A percentile compares a stretch with the other conserved stretches of the same genome.
Conservation (phyloP, 2,888 invertebrate species). For the Odontothrips loti region DNA sequence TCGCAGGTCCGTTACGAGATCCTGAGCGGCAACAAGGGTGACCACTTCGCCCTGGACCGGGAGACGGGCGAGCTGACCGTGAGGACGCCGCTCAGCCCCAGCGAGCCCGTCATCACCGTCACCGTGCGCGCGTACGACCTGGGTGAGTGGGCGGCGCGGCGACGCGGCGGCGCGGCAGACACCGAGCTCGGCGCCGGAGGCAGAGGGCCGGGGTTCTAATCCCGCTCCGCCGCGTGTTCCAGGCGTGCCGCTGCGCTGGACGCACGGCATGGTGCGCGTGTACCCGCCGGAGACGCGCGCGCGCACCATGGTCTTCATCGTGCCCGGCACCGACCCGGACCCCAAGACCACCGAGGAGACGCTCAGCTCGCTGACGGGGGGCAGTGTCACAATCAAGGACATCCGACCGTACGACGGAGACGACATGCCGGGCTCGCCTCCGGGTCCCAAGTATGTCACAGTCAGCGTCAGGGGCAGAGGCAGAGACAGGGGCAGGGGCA, state of each 20-base stretch:
- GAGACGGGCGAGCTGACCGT: slow-evolving; percentile 56
- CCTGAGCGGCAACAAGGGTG: slow-evolving; percentile 68
- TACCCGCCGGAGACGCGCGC: slow-evolving; percentile 73
- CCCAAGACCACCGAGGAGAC: slow-evolving; percentile 68
- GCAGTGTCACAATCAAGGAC: slow-evolving; percentile 69
- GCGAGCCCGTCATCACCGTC: slow-evolving; percentile 48
- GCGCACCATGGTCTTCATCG: slow-evolving; percentile 74
- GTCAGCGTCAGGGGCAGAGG: no score
- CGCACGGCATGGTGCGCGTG: slow-evolving; percentile 68
- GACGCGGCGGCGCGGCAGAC: no score
- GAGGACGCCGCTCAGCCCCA: background rate
- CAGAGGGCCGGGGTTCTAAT: background rate
- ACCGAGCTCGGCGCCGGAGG: background rate
- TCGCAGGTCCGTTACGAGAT: slow-evolving; percentile 69
- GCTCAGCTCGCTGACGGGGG: slow-evolving; percentile 72
- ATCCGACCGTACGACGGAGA: slow-evolving; percentile 58
- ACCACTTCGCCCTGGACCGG: slow-evolving; percentile 69
- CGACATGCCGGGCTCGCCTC: background rate
- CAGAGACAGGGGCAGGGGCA: no score
- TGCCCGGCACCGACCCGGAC: slow-evolving; percentile 72
- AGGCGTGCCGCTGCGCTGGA: slow-evolving; percentile 70
- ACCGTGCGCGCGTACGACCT: slow-evolving; percentile 78
- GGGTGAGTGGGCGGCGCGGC: slow-evolving; percentile 47
- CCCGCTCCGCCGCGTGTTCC: slow-evolving; percentile 28
- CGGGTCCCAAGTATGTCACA: background rate